Base-by-base conservation (phyloP, 2,888 invertebrate species). In the Lasioglossum marginatum region DNA sequence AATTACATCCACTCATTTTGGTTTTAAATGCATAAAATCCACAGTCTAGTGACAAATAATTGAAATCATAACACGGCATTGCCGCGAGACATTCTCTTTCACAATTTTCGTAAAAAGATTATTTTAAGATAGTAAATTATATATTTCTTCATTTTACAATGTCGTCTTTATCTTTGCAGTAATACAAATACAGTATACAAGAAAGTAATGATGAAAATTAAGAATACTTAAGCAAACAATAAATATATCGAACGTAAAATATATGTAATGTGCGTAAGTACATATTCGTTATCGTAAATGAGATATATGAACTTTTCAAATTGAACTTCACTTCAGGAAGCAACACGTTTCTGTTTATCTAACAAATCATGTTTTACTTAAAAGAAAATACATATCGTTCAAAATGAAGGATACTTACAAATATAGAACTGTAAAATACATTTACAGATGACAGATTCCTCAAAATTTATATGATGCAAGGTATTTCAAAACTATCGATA, bases 401-500 rank as follows among this genome's bases (percentile, higher is more conserved):
- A 63, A 31, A 63, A 31, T 63, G 19, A 31, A 27, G 31, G 31
- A 63, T 31, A 16, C 19, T 31, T 63, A 63, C 31, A 31, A 6
- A 63, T 63, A 63, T 2, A 31, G 27, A 31, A 31, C 31, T 63
- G 10, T 63, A 31, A 63, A 63, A 63, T 31, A 31, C 31, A 31
- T 5, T 63, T 31, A 8, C 16, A 14, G 2, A 19, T 63, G n/a
- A 2, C 12, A 63, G 5, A 6, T 31, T 16, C 4, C n/a, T 63
- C 2, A 31, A 31, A 73, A 52, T 23, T 52, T 12, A 12, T 19
- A 23, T 8, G 5, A 0, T 1, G 31, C 14, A 10, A 31, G 16
- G 31, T 4, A n/a, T 78, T 82, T 78, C 2, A 75, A 82, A 75
- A 66, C 12, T 79, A 70, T 83, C 83, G 77, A 77, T 85, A 63